phyloP scores from a whole-genome alignment of 2,113 vertebrate genomes.

The Prietella phreatophila region DNA sequence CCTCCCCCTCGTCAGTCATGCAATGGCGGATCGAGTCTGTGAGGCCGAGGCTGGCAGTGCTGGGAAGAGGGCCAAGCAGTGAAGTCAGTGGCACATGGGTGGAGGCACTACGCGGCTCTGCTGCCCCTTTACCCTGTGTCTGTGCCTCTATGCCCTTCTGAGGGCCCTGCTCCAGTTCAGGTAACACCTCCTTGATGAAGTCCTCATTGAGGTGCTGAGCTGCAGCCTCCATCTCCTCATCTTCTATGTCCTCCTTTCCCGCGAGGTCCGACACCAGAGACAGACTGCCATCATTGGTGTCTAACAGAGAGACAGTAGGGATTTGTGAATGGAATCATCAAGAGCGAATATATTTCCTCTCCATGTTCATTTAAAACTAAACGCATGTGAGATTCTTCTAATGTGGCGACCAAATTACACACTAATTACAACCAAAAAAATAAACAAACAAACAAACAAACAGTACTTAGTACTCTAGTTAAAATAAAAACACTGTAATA shows the following conservation, averaged over 20 bases:
- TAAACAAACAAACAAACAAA: background rate
- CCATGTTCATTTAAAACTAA: background rate
- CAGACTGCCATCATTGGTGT: slow-evolving; percentile 69
- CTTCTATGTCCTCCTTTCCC: slow-evolving; percentile 76
- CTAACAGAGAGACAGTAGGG: slow-evolving; percentile 59
- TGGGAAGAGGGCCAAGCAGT: slow-evolving; percentile 84
- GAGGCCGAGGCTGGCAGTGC: slow-evolving; percentile 80
- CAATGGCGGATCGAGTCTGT: slow-evolving; percentile 81
- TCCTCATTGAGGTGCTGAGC: slow-evolving; percentile 86
- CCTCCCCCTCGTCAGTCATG: slow-evolving; percentile 69
- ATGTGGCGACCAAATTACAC: background rate
- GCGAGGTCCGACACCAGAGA: slow-evolving; percentile 64
- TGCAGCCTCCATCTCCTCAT: slow-evolving; percentile 82
- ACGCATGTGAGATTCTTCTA: background rate
- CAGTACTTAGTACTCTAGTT: background rate
- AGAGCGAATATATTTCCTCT: background rate
- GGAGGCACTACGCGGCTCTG: slow-evolving; percentile 32
- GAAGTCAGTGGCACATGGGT: slow-evolving; percentile 69
- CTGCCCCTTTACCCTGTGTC: background rate
- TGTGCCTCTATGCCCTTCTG: slow-evolving; percentile 6
- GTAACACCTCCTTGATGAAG: slow-evolving; percentile 81
- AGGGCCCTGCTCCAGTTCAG: slow-evolving; percentile 56
- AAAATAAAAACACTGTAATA: background rate
- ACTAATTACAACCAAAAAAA: background rate
- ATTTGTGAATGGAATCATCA: slow-evolving; percentile 2